Evolutionary conservation across 2,888 invertebrate species (phyloP).

Genomic region (Tenodera sinensis): DNA sequence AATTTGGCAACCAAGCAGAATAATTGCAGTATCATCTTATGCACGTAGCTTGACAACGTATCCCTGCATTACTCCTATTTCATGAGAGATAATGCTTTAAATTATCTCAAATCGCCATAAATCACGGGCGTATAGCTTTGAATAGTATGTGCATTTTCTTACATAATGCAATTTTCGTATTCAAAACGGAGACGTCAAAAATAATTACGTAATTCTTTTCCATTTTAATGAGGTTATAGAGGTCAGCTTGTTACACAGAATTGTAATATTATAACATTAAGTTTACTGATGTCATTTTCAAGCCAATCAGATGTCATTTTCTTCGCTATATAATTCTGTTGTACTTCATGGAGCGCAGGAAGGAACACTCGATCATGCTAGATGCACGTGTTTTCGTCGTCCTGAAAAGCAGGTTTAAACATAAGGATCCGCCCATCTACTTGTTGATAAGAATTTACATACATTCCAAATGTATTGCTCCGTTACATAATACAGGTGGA

Average conservation of each 20-base stretch:
- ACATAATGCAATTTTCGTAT: not conserved
- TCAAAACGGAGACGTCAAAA: not conserved
- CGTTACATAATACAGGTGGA: no score
- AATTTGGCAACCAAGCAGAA: not conserved
- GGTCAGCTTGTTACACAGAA: not conserved
- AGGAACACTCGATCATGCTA: no score
- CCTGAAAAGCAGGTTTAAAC: no score
- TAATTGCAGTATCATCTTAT: not conserved
- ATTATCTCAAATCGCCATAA: not conserved
- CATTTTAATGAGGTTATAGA: not conserved
- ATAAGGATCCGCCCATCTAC: no score
- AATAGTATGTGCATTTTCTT: not conserved
- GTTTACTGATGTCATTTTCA: no score
- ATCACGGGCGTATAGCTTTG: not conserved
- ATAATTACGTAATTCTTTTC: not conserved
- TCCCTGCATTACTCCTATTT: not conserved
- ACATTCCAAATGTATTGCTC: no score
- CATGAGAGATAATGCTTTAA: not conserved
- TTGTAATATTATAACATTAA: no score
- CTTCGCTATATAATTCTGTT: no score
- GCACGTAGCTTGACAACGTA: not conserved
- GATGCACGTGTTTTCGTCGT: no score
- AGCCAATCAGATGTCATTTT: no score
- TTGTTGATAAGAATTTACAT: no score
- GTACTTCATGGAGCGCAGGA: no score